Conservation (phyloP, 2,888 invertebrate genomes). For the Cerastis rubricosa region DNA sequence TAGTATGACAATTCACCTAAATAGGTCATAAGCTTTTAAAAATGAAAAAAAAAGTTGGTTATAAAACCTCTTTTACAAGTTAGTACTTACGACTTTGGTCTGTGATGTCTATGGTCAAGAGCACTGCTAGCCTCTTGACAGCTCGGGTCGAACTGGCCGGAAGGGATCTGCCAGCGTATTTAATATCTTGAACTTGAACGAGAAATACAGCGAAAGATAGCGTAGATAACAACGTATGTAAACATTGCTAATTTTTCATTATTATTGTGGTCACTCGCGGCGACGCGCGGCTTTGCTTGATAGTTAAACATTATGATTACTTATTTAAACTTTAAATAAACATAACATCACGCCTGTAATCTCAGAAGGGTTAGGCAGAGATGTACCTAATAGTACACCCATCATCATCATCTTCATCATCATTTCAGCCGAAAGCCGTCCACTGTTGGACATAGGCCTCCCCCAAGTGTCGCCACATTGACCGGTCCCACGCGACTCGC, state of each 20-base stretch:
- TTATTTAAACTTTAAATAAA: neutral
- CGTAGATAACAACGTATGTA: neutral
- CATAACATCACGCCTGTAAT: too few relatives aligned
- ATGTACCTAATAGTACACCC: too few relatives aligned
- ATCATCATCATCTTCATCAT: too few relatives aligned
- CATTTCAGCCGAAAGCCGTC: too few relatives aligned
- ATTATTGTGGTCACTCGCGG: neutral
- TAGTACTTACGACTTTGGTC: slow-evolving; percentile 18
- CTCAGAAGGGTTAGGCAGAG: too few relatives aligned
- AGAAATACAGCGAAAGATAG: neutral
- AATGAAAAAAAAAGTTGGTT: neutral
- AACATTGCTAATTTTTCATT: slow-evolving; percentile 3
- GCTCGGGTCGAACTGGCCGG: slow-evolving; percentile 10
- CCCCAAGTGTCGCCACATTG: too few relatives aligned
- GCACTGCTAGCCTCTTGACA: neutral
- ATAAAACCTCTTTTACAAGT: neutral
- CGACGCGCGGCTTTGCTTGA: neutral
- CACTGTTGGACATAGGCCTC: too few relatives aligned
- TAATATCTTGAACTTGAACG: slow-evolving; percentile 19
- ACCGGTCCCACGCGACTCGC: too few relatives aligned
- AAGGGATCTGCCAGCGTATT: slow-evolving; percentile 1
- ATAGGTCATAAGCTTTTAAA: neutral
- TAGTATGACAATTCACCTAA: neutral
- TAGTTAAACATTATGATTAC: neutral
- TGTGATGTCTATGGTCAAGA: neutral